Base-by-base conservation (phyloP, 2,113 vertebrate species). In the Balaeniceps rex region DNA sequence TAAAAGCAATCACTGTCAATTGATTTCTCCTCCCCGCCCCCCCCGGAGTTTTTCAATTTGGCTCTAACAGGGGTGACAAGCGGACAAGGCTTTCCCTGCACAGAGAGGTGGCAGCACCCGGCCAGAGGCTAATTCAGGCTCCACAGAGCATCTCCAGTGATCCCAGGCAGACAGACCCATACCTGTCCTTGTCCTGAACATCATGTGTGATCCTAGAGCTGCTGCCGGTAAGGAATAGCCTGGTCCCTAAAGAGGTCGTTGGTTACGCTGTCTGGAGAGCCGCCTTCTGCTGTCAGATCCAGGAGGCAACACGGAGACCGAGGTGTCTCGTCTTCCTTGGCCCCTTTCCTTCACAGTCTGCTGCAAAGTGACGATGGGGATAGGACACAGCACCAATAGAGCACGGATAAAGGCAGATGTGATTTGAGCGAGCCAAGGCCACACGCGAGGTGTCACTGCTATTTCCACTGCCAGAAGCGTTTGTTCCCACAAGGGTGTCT, bases 301-400 rank as follows among this genome's bases (percentile, higher is more conserved):
- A 10, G 63, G 54, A n/a, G 57, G 47, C 31, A 74, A 29, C 31
- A 7, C 3, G 10, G 24, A 36, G 26, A 51, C 26, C 2, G 2
- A 23, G 36, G 18, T 8, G 17, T 74, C 68, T 49, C 12, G 0
- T 34, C 40, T 60, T 29, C 24, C 40, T 25, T 34, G 46, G 34
- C 46, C 19, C 38, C 52, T 49, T 64, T 38, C 34, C 46, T 60
- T 29, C 49, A 22, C 6, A 40, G 42, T 9, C 18, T 47, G 4
- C 40, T 16, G 54, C 70, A 40, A 16, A 6, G 16, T 2, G 10
- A 23, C 19, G 2, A 3, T 17, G 14, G 38, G 72, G n/a, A 13
- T 23, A 29, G 11, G 42, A 44, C 34, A 21, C 0, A 0, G 18
- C 54, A 19, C 15, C 0, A 0, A 9, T 2, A n/a, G 19, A 4